These are phyloP conservation scores for Cephus pulcher DNA, from an alignment of 2,888 invertebrate species.

Conservation along the genomic window DNA sequence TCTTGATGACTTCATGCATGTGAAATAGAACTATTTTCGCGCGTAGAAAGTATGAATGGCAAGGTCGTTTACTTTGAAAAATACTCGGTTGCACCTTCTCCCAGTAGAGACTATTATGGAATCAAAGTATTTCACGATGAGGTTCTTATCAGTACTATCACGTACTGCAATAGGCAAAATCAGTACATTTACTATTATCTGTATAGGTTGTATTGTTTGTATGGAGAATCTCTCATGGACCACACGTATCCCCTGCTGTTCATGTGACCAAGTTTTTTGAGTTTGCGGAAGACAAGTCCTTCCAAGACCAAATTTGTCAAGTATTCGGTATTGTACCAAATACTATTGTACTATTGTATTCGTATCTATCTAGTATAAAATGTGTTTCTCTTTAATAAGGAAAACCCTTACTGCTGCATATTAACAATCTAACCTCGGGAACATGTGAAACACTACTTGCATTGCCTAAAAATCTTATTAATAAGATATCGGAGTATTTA, in stretches of 20 bases:
- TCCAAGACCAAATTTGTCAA: constrained; percentile 50
- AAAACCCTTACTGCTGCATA: constrained; percentile 31
- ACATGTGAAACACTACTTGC: constrained; percentile 35
- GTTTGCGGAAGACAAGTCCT: constrained; percentile 38
- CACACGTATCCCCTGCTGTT: constrained; percentile 47
- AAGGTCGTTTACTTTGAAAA: constrained; percentile 50
- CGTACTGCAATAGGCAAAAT: not conserved
- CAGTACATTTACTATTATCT: constrained; percentile 2
- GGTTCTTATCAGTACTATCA: constrained; percentile 30
- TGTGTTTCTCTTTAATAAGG: constrained; percentile 29
- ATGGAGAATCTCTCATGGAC: constrained; percentile 59
- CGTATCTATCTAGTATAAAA: not conserved
- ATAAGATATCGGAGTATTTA: constrained; percentile 35
- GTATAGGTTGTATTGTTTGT: constrained; percentile 50
- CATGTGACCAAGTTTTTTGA: constrained; percentile 37
- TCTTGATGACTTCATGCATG: constrained; percentile 1
- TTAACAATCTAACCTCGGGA: constrained; percentile 29
- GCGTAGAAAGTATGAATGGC: constrained; percentile 40
- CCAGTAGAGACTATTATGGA: constrained; percentile 60
- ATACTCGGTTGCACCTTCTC: constrained; percentile 56
- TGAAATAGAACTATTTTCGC: not conserved
- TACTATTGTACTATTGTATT: not conserved
- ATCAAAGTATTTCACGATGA: constrained; percentile 48
- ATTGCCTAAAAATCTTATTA: constrained; percentile 36
- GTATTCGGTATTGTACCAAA: constrained; percentile 47